Evolutionary conservation across 2,888 invertebrate genomes (phyloP), one percentile per base, ranked within the genome.

Genomic region (Drosophila longiperda): DNA sequence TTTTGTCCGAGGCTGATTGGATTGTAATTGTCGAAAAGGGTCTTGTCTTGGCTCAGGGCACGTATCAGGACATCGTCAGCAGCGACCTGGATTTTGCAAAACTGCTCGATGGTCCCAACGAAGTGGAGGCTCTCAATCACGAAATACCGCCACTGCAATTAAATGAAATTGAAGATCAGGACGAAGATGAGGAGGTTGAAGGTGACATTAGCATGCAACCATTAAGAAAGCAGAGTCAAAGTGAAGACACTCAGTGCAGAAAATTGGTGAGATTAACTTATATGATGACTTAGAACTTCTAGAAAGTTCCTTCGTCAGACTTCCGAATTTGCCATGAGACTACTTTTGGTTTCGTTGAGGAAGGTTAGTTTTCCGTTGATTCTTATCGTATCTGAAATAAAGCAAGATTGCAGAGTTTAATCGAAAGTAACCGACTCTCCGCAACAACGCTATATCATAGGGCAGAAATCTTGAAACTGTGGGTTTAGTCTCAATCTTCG

Each of bases 1-100:
- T 95, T 83, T 92, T 96, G 1, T 94, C 94, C 57, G 92, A 94
- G 68, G 95, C 94, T 8, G 95, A 95, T 92, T 93, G 94, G 76
- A 95, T 96, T 66, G 93, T 95, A 15, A 93, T 95, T 45, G 91
- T 96, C 52, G 94, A 95, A 75, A 94, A 95, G 81, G 96, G 93
- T 0, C 71, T 80, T n/a, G 86, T 93, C n/a, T 82, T 87, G 17
- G 82, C 87, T 0, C 92, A 92, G 66, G 95, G 95, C 26, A 94
- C 93, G 0, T 94, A 94, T 66, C 91, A 92, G 3, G 94, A 95
- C 49, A 94, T 97, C 17, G 95, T 95, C 70, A 95, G 94, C 1
- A 95, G 95, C 23, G 97, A 96, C 0, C 92, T 97, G 83, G 96
- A 97, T 92, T 97, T 97, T 92, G 96, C 97, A 0, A 94, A 96